Percentiles rank a stretch among this genome's conserved stretches.
Evolutionary conservation across 1,140 invertebrate genomes (phyloP).

Genomic region (Battus philenor): DNA sequence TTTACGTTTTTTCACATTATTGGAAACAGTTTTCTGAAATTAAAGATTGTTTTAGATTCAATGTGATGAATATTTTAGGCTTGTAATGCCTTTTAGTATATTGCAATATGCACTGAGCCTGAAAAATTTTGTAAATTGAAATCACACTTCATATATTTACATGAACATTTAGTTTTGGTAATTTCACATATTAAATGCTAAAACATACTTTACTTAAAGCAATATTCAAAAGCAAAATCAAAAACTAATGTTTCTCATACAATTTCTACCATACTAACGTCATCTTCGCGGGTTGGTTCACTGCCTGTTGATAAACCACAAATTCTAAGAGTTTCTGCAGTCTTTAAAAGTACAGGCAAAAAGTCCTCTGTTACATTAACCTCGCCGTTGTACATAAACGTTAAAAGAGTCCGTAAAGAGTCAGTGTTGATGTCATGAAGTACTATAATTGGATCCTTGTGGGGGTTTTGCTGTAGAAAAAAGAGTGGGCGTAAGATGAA

Average conservation of each 20-base stretch:
- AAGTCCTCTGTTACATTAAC: constrained; percentile 82
- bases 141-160: too few species aligned
- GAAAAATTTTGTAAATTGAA: too few species aligned
- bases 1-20: constrained; percentile 56
- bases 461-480: constrained; percentile 78
- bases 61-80: too few species aligned
- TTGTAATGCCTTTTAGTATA: too few species aligned
- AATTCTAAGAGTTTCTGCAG: constrained; percentile 80
- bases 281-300: constrained; percentile 45
- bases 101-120: too few species aligned
- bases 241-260: constrained; percentile 1
- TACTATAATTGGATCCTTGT: constrained; percentile 82
- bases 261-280: constrained; percentile 34
- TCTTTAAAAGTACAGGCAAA: constrained; percentile 78
- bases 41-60: too few species aligned
- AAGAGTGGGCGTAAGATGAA: constrained; percentile 52
- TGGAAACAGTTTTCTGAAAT: constrained; percentile 44
- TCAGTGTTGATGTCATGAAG: constrained; percentile 80
- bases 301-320: constrained; percentile 77
- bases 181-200: too few species aligned
- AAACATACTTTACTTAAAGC: too few species aligned
- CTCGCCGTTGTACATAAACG: constrained; percentile 82
- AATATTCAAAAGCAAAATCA: too few species aligned
- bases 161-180: too few species aligned
- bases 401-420: constrained; percentile 77